phyloP scores from a whole-genome alignment of 2,888 invertebrate species.

The Athalia circularis region DNA sequence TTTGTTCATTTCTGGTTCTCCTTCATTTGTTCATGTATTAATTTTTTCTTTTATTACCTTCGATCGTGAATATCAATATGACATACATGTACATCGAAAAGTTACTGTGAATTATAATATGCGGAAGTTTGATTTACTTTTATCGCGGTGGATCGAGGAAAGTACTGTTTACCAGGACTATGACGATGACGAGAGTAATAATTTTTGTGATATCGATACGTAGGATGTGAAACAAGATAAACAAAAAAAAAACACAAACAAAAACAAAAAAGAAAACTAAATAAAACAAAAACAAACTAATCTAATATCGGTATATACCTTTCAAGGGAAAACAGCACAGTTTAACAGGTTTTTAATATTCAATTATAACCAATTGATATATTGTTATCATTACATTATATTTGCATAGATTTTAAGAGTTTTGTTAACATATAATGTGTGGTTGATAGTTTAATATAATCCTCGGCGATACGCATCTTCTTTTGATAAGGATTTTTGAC shows the following conservation, averaged over 20 bases:
- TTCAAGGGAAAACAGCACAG: slow-evolving; percentile 34
- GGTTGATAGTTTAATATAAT: no score
- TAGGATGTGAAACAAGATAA: slow-evolving; percentile 36
- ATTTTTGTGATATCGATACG: slow-evolving; percentile 34
- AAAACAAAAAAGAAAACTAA: slow-evolving; percentile 2
- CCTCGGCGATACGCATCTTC: no score
- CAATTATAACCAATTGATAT: slow-evolving; percentile 21
- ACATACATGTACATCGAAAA: neutral
- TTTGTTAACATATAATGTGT: neutral
- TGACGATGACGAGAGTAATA: slow-evolving; percentile 25
- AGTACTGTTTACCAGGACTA: slow-evolving; percentile 26
- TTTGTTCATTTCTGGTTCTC: neutral
- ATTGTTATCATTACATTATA: neutral
- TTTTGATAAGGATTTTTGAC: no score
- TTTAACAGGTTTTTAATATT: slow-evolving; percentile 45
- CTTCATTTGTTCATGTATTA: neutral
- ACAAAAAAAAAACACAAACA: neutral
- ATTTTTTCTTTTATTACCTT: neutral
- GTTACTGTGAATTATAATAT: slow-evolving; percentile 29
- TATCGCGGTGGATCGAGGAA: slow-evolving; percentile 37
- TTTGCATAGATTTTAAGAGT: slow-evolving; percentile 12
- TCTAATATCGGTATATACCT: neutral
- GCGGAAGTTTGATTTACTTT: slow-evolving; percentile 30
- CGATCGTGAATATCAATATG: neutral
- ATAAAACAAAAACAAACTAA: neutral